Conservation (phyloP, 2,888 invertebrate genomes). For the Merodon equestris region DNA sequence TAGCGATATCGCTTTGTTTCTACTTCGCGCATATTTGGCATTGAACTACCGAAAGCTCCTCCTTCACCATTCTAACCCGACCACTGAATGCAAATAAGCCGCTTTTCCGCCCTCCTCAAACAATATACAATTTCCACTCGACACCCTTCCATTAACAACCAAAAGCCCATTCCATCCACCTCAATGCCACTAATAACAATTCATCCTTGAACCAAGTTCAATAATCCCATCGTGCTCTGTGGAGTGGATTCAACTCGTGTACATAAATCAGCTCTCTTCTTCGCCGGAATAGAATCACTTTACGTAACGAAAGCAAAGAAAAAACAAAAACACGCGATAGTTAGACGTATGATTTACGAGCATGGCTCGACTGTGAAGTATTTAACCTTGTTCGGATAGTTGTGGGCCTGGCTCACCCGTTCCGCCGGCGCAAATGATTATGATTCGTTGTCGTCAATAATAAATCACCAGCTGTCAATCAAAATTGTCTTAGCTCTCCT, state of each 20-base stretch:
- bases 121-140: too few species aligned
- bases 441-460: constrained; percentile 27
- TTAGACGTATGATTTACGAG: constrained; percentile 1
- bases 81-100: too few species aligned
- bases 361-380: neutral
- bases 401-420: neutral
- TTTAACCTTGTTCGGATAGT: neutral
- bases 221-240: neutral
- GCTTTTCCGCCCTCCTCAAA: too few species aligned
- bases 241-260: constrained; percentile 1
- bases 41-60: too few species aligned
- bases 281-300: constrained; percentile 5
- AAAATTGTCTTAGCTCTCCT: constrained; percentile 23
- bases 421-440: neutral
- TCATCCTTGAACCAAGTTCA: constrained; percentile 1
- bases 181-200: neutral
- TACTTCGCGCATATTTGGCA: too few species aligned
- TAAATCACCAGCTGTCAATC: constrained; percentile 53
- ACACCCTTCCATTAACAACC: too few species aligned
- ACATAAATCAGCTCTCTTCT: too few species aligned
- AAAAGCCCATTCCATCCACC: neutral
- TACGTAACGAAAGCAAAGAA: constrained; percentile 6
- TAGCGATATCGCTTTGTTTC: too few species aligned
- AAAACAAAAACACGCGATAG: constrained; percentile 1
- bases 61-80: too few species aligned